Evolutionary conservation across 2,113 vertebrate genomes (phyloP), one percentile per base, ranked within the genome.

Genomic region (Chamaetylas fuelleborni): DNA sequence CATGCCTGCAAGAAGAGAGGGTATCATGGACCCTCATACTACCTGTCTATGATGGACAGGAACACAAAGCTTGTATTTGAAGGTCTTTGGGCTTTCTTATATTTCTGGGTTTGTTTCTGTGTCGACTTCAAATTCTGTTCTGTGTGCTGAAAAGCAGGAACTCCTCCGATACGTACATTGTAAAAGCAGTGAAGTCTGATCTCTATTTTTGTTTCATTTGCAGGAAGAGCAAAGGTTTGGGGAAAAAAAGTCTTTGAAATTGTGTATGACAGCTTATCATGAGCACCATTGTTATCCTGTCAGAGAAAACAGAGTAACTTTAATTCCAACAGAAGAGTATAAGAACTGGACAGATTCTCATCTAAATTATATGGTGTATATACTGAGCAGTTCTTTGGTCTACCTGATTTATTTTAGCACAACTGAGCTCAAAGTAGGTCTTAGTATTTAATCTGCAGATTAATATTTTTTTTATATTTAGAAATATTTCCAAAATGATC

Each of bases 401-500:
- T 82, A 90, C 29, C 50, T 95, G 85, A 92, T 90, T 82, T 73
- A 61, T 50, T 86, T 45, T 61, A 72, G 64, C 15, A 72, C 31
- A 80, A 56, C 56, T 34, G 33, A 85, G 23, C 14, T 88, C 42
- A 83, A 88, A 91, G 56, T 66, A 82, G 58, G 47, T 85, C 38
- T 85, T 88, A 77, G 50, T 54, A 73, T 85, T 90, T 91, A 95
- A 90, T 95, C 74, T 93, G 19, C 5, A 70, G 74, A 94, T 93
- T 94, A 88, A 80, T 82, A 82, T 88, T 91, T 90, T 90, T 51
- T 88, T 95, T 31, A 33, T 88, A 74, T 93, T 88, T 88, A 29
- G 31, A 95, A 92, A 88, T 83, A 73, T 43, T 95, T n/a, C 15
- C 47, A 73, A 96, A 95, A 86, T 58, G 1, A 51, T 58, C 29